These are phyloP conservation scores for Salticus scenicus DNA, from an alignment of 2,888 invertebrate species.

Conservation along the genomic window DNA sequence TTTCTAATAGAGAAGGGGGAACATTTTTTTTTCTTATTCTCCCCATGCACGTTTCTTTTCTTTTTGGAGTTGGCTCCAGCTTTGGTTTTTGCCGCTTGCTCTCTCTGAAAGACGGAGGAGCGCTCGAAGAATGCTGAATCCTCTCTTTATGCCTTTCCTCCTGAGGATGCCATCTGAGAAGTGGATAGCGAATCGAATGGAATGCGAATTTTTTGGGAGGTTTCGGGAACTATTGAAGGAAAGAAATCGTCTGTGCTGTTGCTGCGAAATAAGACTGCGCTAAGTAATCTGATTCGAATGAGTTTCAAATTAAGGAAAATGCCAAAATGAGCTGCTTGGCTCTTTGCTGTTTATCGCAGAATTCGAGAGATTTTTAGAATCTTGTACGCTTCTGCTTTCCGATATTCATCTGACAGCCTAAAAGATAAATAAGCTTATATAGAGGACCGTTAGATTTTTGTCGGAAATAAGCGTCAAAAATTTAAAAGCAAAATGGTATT, in stretches of 20 bases:
- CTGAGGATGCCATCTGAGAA: neutral
- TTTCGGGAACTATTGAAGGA: neutral
- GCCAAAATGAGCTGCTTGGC: neutral
- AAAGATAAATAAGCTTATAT: too few species aligned
- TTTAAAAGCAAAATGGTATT: too few species aligned
- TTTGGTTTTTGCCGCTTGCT: conserved; percentile 10
- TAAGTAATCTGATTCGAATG: neutral
- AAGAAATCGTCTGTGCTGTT: neutral
- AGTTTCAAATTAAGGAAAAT: neutral
- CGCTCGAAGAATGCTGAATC: conserved; percentile 21
- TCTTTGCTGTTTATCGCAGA: too few species aligned
- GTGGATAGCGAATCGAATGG: neutral
- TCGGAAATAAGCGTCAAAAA: too few species aligned
- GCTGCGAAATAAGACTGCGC: neutral
- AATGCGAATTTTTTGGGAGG: neutral
- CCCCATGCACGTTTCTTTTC: neutral
- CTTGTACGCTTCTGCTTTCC: too few species aligned
- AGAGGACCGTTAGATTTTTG: too few species aligned
- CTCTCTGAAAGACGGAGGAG: neutral
- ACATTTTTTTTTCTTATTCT: neutral
- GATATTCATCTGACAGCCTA: too few species aligned
- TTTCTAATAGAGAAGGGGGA: conserved; percentile 2
- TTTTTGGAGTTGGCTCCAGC: neutral
- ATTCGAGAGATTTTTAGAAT: too few species aligned
- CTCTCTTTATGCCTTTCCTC: conserved; percentile 1